Evolutionary conservation across 2,113 vertebrate genomes (phyloP).

Genomic region (Tricholaema leucomelas): DNA sequence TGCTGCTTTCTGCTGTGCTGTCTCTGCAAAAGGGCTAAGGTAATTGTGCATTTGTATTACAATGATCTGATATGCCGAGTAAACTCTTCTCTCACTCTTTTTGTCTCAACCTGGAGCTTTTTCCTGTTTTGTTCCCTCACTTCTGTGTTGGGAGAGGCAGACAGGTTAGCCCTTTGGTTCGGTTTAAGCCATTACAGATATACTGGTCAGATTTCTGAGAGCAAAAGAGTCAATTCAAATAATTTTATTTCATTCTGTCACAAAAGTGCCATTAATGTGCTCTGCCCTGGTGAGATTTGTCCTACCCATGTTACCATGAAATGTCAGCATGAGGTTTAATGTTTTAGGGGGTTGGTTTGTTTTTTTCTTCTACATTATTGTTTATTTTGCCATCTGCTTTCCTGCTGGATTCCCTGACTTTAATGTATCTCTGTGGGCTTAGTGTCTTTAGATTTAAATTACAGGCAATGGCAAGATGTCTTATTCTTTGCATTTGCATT

Average conservation of each 20-base stretch:
- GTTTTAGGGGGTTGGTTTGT: not conserved
- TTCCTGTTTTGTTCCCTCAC: no score
- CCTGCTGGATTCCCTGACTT: not conserved
- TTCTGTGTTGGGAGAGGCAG: no score
- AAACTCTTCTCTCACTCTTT: no score
- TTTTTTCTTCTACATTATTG: not conserved
- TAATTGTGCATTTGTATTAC: no score
- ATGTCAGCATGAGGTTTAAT: slow-evolving; percentile 14
- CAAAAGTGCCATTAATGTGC: not conserved
- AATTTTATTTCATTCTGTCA: slow-evolving; percentile 31
- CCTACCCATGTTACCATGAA: slow-evolving; percentile 11
- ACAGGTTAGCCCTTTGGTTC: no score
- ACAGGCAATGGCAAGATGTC: slow-evolving; percentile 7
- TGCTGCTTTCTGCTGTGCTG: no score
- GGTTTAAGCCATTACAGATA: not conserved
- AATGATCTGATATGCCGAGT: no score
- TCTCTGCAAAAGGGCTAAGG: no score
- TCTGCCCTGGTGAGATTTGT: slow-evolving; percentile 25
- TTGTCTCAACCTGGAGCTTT: no score
- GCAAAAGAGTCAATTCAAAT: not conserved
- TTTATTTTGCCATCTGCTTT: slow-evolving; percentile 63
- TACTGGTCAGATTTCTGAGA: not conserved
- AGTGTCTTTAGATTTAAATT: slow-evolving; percentile 42
- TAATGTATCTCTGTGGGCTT: slow-evolving; percentile 38
- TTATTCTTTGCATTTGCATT: slow-evolving; percentile 24